Evolutionary conservation across 2,113 vertebrate genomes (phyloP), one percentile per base, ranked within the genome.

Genomic region (Oxygymnocypris stewartii): DNA sequence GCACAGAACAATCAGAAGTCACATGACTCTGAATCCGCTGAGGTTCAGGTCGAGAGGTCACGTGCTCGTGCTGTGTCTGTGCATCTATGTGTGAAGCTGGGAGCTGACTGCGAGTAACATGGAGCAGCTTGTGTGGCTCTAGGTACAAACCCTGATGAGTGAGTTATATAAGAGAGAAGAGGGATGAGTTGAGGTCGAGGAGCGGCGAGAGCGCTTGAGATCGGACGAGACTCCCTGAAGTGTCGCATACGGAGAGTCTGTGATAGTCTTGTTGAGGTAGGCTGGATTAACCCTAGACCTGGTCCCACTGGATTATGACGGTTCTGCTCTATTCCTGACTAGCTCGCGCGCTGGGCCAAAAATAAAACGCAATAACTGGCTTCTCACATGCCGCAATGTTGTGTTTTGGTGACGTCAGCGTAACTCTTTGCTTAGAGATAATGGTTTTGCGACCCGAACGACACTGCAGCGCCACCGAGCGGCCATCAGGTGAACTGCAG

Each of bases 131-230:
- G 76, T 86, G 77, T 79, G 77, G 74, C 80, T 57, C 25, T n/a
- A n/a, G n/a, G n/a, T n/a, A n/a, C n/a, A 51, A 83, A 79, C 67
- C 87, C 78, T 84, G 91, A 92, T 92, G 89, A 89, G 90, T 89
- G 86, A 90, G 92, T 95, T 95, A 92, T 93, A 90, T 94, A 94
- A 95, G 92, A 87, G 84, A 90, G 85, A 77, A 84, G 87, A 86
- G 85, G 87, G 92, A 93, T 90, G 91, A 91, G 94, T 94, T 91
- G 89, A 89, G 93, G 94, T 94, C 92, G 91, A 85, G 91, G 90
- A 75, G 77, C 9, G 16, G 73, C 31, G 42, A 57, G 23, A 18
- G 61, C 31, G 25, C 5, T n/a, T n/a, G n/a, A n/a, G n/a, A n/a
- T n/a, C n/a, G n/a, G n/a, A n/a, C 88, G 16, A 93, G 93, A 94